phyloP scores from a whole-genome alignment of 2,888 invertebrate species.

The Petrolisthes cinctipes region DNA sequence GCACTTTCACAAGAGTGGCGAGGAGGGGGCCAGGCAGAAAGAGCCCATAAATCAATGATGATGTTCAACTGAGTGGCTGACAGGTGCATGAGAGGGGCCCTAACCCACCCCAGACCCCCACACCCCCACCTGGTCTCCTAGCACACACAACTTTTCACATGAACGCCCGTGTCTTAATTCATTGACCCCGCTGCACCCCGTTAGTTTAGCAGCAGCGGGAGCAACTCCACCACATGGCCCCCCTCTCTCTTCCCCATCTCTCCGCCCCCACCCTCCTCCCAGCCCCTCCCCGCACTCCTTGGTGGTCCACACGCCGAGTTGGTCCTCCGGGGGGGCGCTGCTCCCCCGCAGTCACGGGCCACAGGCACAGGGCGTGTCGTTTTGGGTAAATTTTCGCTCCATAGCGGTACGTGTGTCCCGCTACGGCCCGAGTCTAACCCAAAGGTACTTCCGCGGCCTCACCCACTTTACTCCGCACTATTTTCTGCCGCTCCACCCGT shows the following conservation, averaged over 20 bases:
- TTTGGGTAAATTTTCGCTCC: constrained; percentile 48
- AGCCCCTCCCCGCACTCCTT: constrained; percentile 33
- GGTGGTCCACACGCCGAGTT: constrained; percentile 22
- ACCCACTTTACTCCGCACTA: constrained; percentile 23
- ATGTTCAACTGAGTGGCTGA: constrained; percentile 29
- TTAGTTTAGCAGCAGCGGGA: constrained; percentile 37
- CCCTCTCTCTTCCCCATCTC: background rate
- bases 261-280: background rate
- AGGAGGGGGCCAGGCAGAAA: constrained; percentile 19
- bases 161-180: constrained; percentile 59
- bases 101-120: background rate
- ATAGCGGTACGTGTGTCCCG: constrained; percentile 41
- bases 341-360: constrained; percentile 30
- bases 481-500: background rate
- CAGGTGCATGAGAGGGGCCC: constrained; percentile 35
- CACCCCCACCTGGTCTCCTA: background rate
- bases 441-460: constrained; percentile 46
- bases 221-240: constrained; percentile 19
- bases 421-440: constrained; percentile 36
- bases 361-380: constrained; percentile 45
- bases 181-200: constrained; percentile 56
- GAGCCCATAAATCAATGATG: constrained; percentile 45
- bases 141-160: constrained; percentile 45
- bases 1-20: constrained; percentile 34
- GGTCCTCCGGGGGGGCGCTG: constrained; percentile 26